Conservation (phyloP, 2,888 invertebrate genomes). For the Parnassius glacialis region DNA sequence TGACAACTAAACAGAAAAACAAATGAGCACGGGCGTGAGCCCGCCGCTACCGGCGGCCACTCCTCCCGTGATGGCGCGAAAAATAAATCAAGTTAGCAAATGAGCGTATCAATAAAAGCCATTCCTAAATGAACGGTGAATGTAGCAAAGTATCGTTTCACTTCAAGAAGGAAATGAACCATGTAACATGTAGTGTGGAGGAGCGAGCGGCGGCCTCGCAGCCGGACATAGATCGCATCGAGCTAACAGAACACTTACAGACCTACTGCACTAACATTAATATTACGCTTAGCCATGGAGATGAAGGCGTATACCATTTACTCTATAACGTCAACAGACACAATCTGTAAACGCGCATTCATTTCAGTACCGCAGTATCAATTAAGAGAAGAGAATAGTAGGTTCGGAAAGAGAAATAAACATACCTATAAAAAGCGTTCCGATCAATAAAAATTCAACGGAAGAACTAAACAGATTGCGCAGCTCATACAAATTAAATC, state of each 20-base stretch:
- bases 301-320: slow-evolving; percentile 75
- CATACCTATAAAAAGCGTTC: slow-evolving; percentile 78
- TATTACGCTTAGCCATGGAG: slow-evolving; percentile 76
- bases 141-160: slow-evolving; percentile 68
- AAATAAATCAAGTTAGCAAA: slow-evolving; percentile 69
- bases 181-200: slow-evolving; percentile 70
- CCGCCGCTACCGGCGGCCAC: slow-evolving; percentile 44
- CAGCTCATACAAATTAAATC: slow-evolving; percentile 80
- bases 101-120: slow-evolving; percentile 74
- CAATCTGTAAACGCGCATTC: slow-evolving; percentile 77
- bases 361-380: slow-evolving; percentile 71
- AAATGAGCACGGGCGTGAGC: slow-evolving; percentile 58
- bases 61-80: slow-evolving; percentile 48
- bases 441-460: slow-evolving; percentile 57
- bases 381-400: slow-evolving; percentile 74
- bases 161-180: slow-evolving; percentile 68
- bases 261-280: slow-evolving; percentile 75
- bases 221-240: slow-evolving; percentile 68
- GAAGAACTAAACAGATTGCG: slow-evolving; percentile 71
- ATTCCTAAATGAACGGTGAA: slow-evolving; percentile 77
- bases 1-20: slow-evolving; percentile 67
- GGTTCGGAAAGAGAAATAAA: slow-evolving; percentile 57
- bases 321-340: slow-evolving; percentile 71
- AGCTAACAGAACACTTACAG: slow-evolving; percentile 66
- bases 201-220: slow-evolving; percentile 64